Conservation (phyloP, 2,888 invertebrate species). For the Hoplodrina ambigua region DNA sequence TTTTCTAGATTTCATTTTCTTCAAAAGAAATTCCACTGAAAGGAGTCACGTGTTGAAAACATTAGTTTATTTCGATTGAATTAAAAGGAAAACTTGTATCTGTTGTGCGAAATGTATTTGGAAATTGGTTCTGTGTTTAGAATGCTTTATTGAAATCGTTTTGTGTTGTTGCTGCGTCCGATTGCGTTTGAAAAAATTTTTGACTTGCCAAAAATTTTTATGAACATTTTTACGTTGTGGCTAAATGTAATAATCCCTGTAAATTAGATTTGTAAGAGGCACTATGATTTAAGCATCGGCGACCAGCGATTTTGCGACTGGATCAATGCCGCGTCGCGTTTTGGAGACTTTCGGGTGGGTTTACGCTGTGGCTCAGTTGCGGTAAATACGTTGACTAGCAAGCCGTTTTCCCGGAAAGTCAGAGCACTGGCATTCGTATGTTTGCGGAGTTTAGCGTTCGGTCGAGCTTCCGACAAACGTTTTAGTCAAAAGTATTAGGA, state of each 20-base stretch:
- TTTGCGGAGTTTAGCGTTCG: no score
- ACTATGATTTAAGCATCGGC: no score
- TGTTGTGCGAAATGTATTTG: conserved; percentile 41
- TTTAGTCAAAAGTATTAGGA: no score
- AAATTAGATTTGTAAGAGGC: no score
- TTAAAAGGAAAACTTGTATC: conserved; percentile 55
- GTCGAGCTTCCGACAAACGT: no score
- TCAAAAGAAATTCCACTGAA: conserved; percentile 54
- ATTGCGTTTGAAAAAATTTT: conserved; percentile 16
- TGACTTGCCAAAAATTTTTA: neutral
- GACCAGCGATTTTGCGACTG: no score
- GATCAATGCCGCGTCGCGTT: no score
- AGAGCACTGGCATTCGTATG: no score
- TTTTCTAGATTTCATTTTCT: conserved; percentile 56
- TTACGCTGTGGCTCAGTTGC: no score
- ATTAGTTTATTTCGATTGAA: conserved; percentile 63
- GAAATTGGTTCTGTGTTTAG: conserved; percentile 39
- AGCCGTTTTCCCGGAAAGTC: no score
- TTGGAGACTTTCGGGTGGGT: no score
- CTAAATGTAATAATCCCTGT: neutral
- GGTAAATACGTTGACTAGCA: no score
- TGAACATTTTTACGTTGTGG: conserved; percentile 6
- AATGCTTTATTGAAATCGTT: conserved; percentile 47
- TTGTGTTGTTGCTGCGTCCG: conserved; percentile 26
- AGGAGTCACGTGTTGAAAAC: conserved; percentile 59